phyloP scores from a whole-genome alignment of 2,888 invertebrate genomes.

The Embidobia sp. region DNA sequence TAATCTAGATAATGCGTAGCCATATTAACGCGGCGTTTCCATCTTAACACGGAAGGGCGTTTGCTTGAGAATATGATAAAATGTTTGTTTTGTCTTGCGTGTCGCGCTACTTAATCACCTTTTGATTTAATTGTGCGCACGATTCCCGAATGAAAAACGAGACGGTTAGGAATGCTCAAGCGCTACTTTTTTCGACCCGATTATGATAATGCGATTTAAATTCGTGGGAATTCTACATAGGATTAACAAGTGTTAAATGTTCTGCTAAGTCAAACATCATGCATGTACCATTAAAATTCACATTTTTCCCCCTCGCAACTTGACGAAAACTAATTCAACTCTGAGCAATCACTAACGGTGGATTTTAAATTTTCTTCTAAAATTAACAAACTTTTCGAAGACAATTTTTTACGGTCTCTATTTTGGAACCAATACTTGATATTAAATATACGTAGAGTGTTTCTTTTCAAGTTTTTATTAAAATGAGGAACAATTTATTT shows the following conservation, averaged over 20 bases:
- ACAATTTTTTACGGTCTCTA: too few species aligned
- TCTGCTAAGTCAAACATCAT: conserved; percentile 6
- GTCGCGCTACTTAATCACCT: conserved; percentile 37
- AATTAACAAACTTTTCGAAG: too few species aligned
- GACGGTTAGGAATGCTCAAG: conserved; percentile 11
- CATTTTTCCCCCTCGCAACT: too few species aligned
- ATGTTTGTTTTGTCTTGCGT: conserved; percentile 48
- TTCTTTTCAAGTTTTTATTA: too few species aligned
- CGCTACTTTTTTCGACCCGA: conserved; percentile 37
- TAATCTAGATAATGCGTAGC: conserved; percentile 80
- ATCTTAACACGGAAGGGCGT: conserved; percentile 46
- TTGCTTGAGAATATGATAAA: conserved; percentile 56
- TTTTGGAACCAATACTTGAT: too few species aligned
- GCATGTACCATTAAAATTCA: too few species aligned
- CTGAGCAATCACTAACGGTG: too few species aligned
- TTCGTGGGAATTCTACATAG: conserved; percentile 22
- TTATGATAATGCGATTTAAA: conserved; percentile 35
- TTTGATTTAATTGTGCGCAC: conserved; percentile 15
- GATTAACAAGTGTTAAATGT: conserved; percentile 24
- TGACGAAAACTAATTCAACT: too few species aligned
- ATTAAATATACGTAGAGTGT: too few species aligned
- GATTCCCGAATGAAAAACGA: conserved; percentile 41
- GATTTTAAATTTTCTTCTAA: too few species aligned
- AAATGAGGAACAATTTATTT: too few species aligned
- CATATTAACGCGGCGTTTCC: conserved; percentile 72